Base-by-base conservation (phyloP, 1,140 invertebrate species). In the Euwallacea similis region DNA sequence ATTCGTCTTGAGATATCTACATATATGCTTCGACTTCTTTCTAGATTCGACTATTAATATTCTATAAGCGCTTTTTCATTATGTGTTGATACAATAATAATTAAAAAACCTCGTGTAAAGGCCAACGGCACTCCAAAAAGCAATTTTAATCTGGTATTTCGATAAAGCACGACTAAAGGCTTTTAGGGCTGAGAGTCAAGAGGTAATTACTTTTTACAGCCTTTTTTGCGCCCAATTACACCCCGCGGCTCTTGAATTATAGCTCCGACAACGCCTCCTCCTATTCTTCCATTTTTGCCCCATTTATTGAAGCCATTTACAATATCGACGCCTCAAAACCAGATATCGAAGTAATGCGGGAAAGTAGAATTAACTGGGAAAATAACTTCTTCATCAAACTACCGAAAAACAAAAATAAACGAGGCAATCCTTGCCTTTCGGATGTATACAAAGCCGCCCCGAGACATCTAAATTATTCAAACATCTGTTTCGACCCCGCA, bases 161-260 rank as follows among this genome's bases (percentile, higher is more conserved):
- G 44, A 64, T 64, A 46, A 50, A 64, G 11, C 21, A 33, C 21
- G 21, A 33, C 21, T 33, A 50, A 47, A 64, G 44, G 47, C 63
- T 66, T 66, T 66, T 43, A 66, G 50, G 41, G 15, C 61, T 47
- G 41, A 55, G 41, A 66, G 47, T 66, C 63, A 55, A 66, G 63
- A 42, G 63, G 63, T 66, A 66, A 66, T 66, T 66, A 66, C 63
- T 66, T 66, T 63, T 66, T 55, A 55, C 63, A 8, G 63, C 47
- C 47, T 66, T 66, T 66, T 63, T 63, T 50, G 33, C 63, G 50
- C 63, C 63, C 61, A 44, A 66, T 66, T 66, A 66, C 63, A n/a
- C 16, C 63, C 50, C 47, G 50, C 41, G 63, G 47, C 42, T 42
- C 47, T 21, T 66, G 63, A 66, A 55, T 66, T 66, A 42, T 66